These are phyloP conservation scores for Ahaetulla prasina DNA, from an alignment of 2,113 vertebrate genomes.

Conservation along the genomic window DNA sequence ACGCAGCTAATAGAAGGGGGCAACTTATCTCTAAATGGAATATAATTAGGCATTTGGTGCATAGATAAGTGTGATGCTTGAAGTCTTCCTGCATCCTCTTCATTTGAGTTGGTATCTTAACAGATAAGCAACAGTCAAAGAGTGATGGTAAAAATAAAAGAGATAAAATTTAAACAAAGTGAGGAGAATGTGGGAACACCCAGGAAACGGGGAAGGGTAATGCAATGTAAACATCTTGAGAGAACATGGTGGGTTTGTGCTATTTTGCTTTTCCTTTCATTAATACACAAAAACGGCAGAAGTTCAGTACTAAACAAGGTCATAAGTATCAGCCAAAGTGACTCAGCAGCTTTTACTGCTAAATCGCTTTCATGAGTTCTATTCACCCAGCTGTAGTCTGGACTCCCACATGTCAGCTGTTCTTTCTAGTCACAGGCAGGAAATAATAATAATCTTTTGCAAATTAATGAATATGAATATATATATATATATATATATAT, in stretches of 20 bases:
- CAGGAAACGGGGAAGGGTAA: slow-evolving; percentile 10
- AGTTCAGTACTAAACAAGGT: slow-evolving; percentile 37
- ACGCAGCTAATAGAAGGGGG: background rate
- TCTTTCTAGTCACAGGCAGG: slow-evolving; percentile 62
- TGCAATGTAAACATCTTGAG: background rate
- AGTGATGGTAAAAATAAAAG: background rate
- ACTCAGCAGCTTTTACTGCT: slow-evolving; percentile 58
- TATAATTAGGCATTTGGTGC: background rate
- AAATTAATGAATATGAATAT: background rate
- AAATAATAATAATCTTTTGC: slow-evolving; percentile 50
- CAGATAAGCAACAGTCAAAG: background rate
- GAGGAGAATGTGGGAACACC: background rate
- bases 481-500: no score
- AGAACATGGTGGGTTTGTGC: slow-evolving; percentile 2
- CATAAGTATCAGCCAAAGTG: slow-evolving; percentile 49
- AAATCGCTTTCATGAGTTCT: slow-evolving; percentile 42
- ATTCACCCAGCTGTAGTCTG: slow-evolving; percentile 68
- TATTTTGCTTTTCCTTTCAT: slow-evolving; percentile 35
- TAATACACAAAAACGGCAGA: slow-evolving; percentile 10
- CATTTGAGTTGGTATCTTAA: background rate
- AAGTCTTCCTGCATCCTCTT: background rate
- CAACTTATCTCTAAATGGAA: background rate
- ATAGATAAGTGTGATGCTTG: background rate
- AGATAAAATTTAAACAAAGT: rapidly evolving
- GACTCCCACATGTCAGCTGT: slow-evolving; percentile 67